phyloP scores from a whole-genome alignment of 2,113 vertebrate species.

The Onychorhynchus coronatus region DNA sequence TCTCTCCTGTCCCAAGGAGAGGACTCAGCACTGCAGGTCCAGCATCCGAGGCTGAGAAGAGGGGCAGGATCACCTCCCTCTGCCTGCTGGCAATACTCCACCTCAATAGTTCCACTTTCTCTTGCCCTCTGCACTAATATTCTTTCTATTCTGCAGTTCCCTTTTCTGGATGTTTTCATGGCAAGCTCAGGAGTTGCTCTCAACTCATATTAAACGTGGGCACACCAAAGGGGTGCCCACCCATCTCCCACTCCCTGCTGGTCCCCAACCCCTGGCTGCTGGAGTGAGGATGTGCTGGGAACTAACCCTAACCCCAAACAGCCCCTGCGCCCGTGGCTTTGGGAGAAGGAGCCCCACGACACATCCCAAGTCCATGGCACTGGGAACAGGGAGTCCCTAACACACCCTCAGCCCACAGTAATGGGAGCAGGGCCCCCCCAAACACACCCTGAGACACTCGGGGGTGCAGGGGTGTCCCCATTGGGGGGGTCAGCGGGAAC shows the following conservation, averaged over 20 bases:
- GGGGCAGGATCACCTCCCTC: not conserved
- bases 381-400: not conserved
- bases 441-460: no score
- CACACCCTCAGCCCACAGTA: not conserved
- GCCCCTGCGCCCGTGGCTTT: not conserved
- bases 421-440: not conserved
- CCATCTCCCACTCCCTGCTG: no score
- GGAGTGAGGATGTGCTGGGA: not conserved
- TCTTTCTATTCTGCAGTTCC: no score
- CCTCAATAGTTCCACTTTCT: not conserved
- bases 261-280: fast-evolving
- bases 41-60: not conserved
- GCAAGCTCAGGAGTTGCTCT: not conserved
- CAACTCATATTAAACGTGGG: fast-evolving
- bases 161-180: not conserved
- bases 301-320: fast-evolving
- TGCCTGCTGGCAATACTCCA: not conserved
- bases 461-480: not conserved
- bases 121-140: not conserved
- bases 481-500: not conserved
- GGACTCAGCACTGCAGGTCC: not conserved
- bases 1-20: not conserved
- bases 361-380: fast-evolving
- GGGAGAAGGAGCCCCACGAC: no score
- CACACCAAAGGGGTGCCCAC: fast-evolving